Evolutionary conservation across 2,888 invertebrate species (phyloP), one percentile per base, ranked within the genome.

Genomic region (Spisula solida): DNA sequence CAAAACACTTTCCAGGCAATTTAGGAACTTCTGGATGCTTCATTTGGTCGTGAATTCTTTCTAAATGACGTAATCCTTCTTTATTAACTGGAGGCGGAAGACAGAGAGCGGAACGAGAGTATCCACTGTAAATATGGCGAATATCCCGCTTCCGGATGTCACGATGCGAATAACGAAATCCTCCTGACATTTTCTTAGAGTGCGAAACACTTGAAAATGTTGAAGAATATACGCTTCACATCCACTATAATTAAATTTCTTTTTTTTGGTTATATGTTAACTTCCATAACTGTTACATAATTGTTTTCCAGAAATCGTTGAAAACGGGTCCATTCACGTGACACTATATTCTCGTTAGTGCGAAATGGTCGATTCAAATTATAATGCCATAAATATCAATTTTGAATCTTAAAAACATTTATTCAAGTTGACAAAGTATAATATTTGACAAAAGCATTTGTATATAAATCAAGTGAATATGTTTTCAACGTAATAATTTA

Each of bases 81-180:
- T 94, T 93, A 82, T 93, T 94, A 75, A 92, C 92, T n/a, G 85
- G 66, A 0, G 90, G 87, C n/a, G 89, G 90, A n/a, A 92, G 70
- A 41, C 90, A 60, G 12, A 83, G 82, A 0, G 90, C 82, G 0
- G 82, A 51, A 10, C 89, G 92, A 1, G 94, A 93, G 34, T 81
- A 88, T n/a, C 94, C 94, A 66, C 94, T 94, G 88, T 95, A 94
- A 8, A 95, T 94, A 87, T 95, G 94, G 56, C 94, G 94, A 51
- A 95, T 93, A 86, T 95, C 94, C 29, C 90, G 87, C 25, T 81
- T 25, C 12, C 89, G 75, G 41, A 93, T 86, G 80, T 93, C 92
- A 75, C 90, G 60, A 84, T 92, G 89, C 12, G 92, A 86, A 29
- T 91, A 88, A 47, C 88, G 86, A 78, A 93, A 93, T 66, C 79